Conservation (phyloP, 2,888 invertebrate species). For the Melikaiella ostensackeni region DNA sequence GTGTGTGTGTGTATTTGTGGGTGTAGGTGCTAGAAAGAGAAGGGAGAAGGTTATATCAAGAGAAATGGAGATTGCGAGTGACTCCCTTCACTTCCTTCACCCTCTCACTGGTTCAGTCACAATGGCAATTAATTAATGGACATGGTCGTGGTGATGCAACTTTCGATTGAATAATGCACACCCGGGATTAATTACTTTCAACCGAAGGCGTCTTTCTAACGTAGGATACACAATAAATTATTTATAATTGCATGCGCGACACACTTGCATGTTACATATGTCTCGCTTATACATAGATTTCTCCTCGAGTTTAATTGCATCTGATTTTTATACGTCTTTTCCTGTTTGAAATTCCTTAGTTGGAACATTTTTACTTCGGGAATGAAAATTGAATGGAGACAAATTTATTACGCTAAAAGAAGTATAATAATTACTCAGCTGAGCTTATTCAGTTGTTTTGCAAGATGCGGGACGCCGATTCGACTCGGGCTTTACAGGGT, state of each 20-base stretch:
- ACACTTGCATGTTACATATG: constrained; percentile 35
- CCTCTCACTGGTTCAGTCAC: constrained; percentile 39
- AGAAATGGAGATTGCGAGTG: constrained; percentile 16
- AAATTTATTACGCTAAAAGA: too few species aligned
- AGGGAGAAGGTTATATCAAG: constrained; percentile 25
- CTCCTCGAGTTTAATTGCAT: constrained; percentile 25
- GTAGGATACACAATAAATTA: constrained; percentile 37
- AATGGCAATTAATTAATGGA: constrained; percentile 46
- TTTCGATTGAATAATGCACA: constrained; percentile 47
- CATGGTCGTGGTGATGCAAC: constrained; percentile 41
- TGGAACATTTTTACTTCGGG: background rate
- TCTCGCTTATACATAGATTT: constrained; percentile 21
- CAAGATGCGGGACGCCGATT: too few species aligned
- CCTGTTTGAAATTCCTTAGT: constrained; percentile 5
- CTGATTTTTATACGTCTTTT: constrained; percentile 9
- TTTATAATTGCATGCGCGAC: constrained; percentile 37
- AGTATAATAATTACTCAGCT: too few species aligned
- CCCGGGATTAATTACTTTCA: constrained; percentile 38
- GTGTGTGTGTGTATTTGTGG: background rate
- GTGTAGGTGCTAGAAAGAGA: constrained; percentile 48
- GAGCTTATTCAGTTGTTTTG: too few species aligned
- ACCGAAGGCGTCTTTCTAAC: constrained; percentile 37
- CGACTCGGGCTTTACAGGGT: too few species aligned
- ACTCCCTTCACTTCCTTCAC: too few species aligned
- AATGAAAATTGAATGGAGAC: too few species aligned